Conservation (phyloP, 2,888 invertebrate genomes). For the Caenorhabditis becei region DNA sequence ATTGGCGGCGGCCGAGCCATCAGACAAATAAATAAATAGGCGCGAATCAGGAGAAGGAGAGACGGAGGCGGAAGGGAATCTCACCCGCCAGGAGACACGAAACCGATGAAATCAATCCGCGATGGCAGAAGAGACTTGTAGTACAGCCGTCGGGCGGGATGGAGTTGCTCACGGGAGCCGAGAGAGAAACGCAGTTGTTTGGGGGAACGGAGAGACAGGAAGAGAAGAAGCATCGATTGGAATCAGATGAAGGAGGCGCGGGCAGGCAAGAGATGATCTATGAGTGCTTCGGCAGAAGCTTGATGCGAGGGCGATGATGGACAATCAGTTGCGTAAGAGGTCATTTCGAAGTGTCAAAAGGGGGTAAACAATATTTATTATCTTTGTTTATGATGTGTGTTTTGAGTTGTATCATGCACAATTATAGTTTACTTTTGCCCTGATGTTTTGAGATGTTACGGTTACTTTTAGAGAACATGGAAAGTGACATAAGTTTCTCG, state of each 20-base stretch:
- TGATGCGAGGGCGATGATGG: conserved; percentile 25
- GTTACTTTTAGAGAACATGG: no score
- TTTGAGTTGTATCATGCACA: no score
- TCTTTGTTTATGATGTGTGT: no score
- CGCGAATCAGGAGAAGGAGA: not conserved
- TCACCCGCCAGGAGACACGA: not conserved
- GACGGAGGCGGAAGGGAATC: not conserved
- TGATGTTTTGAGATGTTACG: no score
- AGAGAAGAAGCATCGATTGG: conserved; percentile 20
- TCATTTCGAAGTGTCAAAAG: not conserved
- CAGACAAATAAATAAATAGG: conserved; percentile 19
- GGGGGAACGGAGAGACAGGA: conserved; percentile 4
- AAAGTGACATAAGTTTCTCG: no score
- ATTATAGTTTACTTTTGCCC: no score
- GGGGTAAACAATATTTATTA: conserved; percentile 1
- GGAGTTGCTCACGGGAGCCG: conserved; percentile 1
- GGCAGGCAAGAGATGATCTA: conserved; percentile 24
- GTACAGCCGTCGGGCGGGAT: conserved; percentile 24
- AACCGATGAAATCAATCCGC: conserved; percentile 13
- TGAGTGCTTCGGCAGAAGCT: conserved; percentile 4
- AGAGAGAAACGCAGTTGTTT: conserved; percentile 5
- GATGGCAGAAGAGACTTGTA: conserved; percentile 17
- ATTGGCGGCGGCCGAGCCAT: not conserved
- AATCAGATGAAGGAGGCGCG: conserved; percentile 18
- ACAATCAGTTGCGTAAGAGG: conserved; percentile 24